These are phyloP conservation scores for Oeneis ivallda DNA, from an alignment of 2,888 invertebrate genomes.

Conservation along the genomic window DNA sequence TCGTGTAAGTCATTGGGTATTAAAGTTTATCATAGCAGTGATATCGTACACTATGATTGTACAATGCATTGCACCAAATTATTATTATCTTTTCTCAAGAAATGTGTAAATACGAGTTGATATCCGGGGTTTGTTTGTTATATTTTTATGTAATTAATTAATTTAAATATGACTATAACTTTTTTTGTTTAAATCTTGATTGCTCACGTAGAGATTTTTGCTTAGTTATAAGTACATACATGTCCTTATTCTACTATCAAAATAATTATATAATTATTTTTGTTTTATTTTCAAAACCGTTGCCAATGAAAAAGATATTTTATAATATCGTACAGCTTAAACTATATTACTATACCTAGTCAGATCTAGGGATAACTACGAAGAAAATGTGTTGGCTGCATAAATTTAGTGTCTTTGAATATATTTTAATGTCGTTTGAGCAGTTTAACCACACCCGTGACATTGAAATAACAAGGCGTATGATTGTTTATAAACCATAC, in stretches of 20 bases:
- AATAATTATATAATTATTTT: not conserved
- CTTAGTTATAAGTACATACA: too few species aligned
- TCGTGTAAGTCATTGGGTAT: conserved; percentile 14
- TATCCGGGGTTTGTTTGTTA: conserved; percentile 2
- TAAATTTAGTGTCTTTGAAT: conserved; percentile 7
- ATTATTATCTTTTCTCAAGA: conserved; percentile 15
- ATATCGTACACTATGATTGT: too few species aligned
- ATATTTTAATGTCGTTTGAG: conserved; percentile 32
- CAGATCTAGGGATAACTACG: too few species aligned
- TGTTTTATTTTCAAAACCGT: not conserved
- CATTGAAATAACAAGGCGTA: conserved; percentile 20
- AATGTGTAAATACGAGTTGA: conserved; percentile 2
- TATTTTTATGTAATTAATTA: conserved; percentile 4
- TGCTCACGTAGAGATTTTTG: not conserved
- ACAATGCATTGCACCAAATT: conserved; percentile 21
- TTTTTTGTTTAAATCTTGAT: conserved; percentile 6
- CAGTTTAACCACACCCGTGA: conserved; percentile 23
- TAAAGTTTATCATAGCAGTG: conserved; percentile 18
- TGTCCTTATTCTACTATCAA: not conserved
- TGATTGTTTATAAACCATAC: conserved; percentile 8
- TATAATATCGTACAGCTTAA: not conserved
- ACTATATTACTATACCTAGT: not conserved
- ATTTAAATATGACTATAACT: not conserved
- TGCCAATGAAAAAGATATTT: not conserved
- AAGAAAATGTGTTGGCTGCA: not conserved